phyloP scores from a whole-genome alignment of 2,797 vertebrate genomes.

The Peromyscus attwateri region DNA sequence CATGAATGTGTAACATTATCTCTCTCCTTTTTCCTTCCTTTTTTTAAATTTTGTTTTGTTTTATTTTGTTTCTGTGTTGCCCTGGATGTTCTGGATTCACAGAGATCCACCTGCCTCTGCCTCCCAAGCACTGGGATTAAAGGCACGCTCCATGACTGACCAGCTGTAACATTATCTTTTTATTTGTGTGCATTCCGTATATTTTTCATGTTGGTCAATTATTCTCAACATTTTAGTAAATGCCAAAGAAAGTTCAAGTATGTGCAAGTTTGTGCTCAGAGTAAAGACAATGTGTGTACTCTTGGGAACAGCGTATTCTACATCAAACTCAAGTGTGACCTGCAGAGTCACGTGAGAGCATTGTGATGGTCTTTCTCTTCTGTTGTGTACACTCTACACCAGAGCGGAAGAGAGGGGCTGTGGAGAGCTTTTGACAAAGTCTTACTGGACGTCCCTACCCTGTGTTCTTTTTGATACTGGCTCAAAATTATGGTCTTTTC shows the following conservation, averaged over 20 bases:
- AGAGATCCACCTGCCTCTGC: no score
- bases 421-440: neutral
- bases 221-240: neutral
- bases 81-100: no score
- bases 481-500: neutral
- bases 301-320: neutral
- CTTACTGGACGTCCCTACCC: neutral
- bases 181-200: neutral
- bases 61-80: no score
- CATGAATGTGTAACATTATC: neutral
- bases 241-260: neutral
- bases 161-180: neutral
- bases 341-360: neutral
- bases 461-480: neutral
- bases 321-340: neutral
- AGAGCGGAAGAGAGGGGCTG: neutral
- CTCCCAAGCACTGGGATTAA: no score
- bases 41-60: no score
- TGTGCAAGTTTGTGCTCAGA: neutral
- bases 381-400: neutral
- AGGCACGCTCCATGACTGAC: no score
- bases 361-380: neutral
- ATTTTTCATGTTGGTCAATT: slow-evolving; percentile 27
- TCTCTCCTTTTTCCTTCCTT: neutral
- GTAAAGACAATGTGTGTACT: neutral